Evolutionary conservation across 2,113 vertebrate species (phyloP).

Genomic region (Coptodon rendalli): DNA sequence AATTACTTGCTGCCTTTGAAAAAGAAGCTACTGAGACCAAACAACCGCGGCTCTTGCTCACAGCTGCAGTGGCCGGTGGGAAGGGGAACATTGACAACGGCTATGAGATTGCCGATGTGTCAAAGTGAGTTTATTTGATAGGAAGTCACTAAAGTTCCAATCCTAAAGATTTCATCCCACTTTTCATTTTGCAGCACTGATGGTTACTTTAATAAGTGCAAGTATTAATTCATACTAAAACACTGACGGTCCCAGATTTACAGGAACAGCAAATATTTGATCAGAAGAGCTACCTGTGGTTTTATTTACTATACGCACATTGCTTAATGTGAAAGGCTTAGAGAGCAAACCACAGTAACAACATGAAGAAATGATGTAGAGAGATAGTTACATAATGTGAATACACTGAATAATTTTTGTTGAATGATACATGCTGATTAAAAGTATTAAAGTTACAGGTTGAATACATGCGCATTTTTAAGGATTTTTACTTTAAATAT

Average conservation of each 20-base stretch:
- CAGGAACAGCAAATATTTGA: background rate
- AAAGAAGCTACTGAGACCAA: constrained; percentile 51
- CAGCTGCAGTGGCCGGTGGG: constrained; percentile 71
- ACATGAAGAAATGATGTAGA: background rate
- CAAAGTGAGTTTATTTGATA: constrained; percentile 58
- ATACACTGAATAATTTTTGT: background rate
- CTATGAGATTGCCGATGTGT: constrained; percentile 69
- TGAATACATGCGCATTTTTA: background rate
- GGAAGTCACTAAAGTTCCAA: background rate
- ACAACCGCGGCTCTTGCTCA: constrained; percentile 59
- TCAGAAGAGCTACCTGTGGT: background rate
- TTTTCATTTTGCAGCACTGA: background rate
- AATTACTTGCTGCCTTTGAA: constrained; percentile 65
- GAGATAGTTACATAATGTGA: background rate
- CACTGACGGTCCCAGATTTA: background rate
- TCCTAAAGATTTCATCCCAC: background rate
- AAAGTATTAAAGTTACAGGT: background rate
- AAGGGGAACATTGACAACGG: constrained; percentile 56
- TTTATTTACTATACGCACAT: background rate
- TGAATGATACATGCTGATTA: background rate
- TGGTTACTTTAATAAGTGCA: background rate
- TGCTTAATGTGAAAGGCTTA: background rate
- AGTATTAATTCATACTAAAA: background rate
- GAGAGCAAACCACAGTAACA: background rate
- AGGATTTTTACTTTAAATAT: background rate